A percentile compares a stretch with the other conserved stretches of the same genome.
Conservation (phyloP, 2,888 invertebrate genomes). For the Meiosimyza platycephala region DNA sequence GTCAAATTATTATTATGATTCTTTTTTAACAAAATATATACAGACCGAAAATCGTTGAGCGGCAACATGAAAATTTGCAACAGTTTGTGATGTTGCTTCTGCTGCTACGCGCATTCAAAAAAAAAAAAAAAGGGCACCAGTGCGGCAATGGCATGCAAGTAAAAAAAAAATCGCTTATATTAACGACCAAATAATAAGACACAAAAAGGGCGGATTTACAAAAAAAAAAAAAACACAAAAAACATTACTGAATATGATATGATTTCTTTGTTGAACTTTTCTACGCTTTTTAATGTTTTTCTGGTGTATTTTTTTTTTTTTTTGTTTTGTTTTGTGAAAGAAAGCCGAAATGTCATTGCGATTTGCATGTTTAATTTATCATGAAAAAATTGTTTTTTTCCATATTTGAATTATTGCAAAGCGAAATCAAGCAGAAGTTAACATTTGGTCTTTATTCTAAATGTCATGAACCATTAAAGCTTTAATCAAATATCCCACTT, state of each 20-base stretch:
- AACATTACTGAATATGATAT: constrained; percentile 18
- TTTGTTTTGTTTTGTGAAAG: neutral
- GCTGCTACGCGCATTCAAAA: constrained; percentile 9
- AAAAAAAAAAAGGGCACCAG: constrained; percentile 12
- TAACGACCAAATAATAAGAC: constrained; percentile 43
- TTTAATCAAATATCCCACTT: no score
- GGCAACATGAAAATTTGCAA: constrained; percentile 23
- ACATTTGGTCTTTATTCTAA: no score
- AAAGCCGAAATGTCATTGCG: constrained; percentile 27
- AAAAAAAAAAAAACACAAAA: neutral
- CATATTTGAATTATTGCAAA: no score
- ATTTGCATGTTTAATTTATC: constrained; percentile 35
- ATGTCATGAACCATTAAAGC: no score
- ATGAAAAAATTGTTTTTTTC: constrained; percentile 21
- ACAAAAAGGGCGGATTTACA: constrained; percentile 33
- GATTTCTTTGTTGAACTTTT: constrained; percentile 24
- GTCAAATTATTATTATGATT: constrained; percentile 34
- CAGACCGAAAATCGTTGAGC: constrained; percentile 27
- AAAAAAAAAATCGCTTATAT: constrained; percentile 25
- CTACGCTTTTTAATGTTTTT: constrained; percentile 13
- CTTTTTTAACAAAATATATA: constrained; percentile 1
- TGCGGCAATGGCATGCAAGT: constrained; percentile 9
- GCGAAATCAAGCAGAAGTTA: no score
- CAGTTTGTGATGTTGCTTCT: constrained; percentile 16
- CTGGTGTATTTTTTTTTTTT: constrained; percentile 6